Evolutionary conservation across 1,140 invertebrate species (phyloP).

Genomic region (Eurosta solidaginis): DNA sequence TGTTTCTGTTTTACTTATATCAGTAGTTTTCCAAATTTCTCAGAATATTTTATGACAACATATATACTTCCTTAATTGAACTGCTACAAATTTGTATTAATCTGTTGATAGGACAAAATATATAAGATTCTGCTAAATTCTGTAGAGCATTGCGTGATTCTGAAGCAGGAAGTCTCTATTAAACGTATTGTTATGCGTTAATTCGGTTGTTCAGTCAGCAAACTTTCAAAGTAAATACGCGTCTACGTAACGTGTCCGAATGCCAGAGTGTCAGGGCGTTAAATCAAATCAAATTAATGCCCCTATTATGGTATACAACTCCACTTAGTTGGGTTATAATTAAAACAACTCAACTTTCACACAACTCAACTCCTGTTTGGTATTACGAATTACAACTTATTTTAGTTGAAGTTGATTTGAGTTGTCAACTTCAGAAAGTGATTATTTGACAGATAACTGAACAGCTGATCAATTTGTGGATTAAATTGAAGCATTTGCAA

Average conservation of each 20-base stretch:
- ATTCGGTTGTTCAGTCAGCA: background rate
- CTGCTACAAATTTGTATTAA: slow-evolving; percentile 53
- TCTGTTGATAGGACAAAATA: slow-evolving; percentile 54
- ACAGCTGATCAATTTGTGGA: too few relatives aligned
- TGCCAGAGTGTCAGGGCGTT: background rate
- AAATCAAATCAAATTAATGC: background rate
- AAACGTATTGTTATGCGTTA: background rate
- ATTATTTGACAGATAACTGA: too few relatives aligned
- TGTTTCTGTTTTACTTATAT: background rate
- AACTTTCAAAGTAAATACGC: background rate
- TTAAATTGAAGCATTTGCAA: too few relatives aligned
- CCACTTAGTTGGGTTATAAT: too few relatives aligned
- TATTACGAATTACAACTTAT: too few relatives aligned
- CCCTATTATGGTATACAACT: too few relatives aligned
- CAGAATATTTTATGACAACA: background rate
- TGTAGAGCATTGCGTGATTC: background rate
- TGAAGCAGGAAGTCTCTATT: slow-evolving; percentile 10
- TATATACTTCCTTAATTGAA: slow-evolving; percentile 48
- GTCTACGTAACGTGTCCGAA: background rate
- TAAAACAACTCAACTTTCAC: too few relatives aligned
- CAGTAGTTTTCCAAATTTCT: background rate
- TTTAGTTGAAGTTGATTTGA: too few relatives aligned
- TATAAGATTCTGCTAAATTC: background rate
- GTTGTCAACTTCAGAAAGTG: too few relatives aligned
- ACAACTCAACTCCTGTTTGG: too few relatives aligned